Percentiles rank a stretch among this genome's conserved stretches.
These are phyloP conservation scores for Chrysochloris asiatica DNA, from an alignment of 2,113 vertebrate species.

Conservation along the genomic window DNA sequence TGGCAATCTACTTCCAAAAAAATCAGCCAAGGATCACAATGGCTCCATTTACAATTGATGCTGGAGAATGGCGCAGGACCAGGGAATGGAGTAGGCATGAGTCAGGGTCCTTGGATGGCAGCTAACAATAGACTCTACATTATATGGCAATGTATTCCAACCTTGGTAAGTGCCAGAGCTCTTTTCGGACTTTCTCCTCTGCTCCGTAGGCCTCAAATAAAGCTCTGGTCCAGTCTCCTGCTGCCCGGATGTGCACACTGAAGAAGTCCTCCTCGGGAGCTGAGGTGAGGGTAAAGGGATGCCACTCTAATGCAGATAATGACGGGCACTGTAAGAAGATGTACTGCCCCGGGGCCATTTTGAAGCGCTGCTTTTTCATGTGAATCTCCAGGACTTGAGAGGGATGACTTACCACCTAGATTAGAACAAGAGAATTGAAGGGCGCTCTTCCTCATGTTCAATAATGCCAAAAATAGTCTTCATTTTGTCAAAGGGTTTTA, in stretches of 20 bases:
- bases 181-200: constrained; percentile 67
- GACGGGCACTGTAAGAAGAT: constrained; percentile 86
- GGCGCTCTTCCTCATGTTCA: background rate
- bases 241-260: constrained; percentile 84
- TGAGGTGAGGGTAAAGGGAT: constrained; percentile 90
- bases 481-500: background rate
- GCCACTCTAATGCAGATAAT: constrained; percentile 87
- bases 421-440: background rate
- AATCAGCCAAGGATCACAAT: background rate
- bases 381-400: constrained; percentile 87
- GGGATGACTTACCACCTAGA: constrained; percentile 86
- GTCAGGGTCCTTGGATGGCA: background rate
- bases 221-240: constrained; percentile 86
- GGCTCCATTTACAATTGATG: background rate
- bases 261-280: constrained; percentile 88
- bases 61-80: background rate
- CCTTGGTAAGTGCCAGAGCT: constrained; percentile 84
- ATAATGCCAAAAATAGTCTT: background rate
- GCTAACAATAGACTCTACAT: background rate
- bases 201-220: constrained; percentile 82
- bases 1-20: no score
- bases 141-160: constrained; percentile 55
- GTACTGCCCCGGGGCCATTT: constrained; percentile 88
- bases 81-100: background rate
- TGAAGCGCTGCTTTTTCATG: constrained; percentile 86